Evolutionary conservation across 2,113 vertebrate genomes (phyloP).

Genomic region (Dermatemys mawii): DNA sequence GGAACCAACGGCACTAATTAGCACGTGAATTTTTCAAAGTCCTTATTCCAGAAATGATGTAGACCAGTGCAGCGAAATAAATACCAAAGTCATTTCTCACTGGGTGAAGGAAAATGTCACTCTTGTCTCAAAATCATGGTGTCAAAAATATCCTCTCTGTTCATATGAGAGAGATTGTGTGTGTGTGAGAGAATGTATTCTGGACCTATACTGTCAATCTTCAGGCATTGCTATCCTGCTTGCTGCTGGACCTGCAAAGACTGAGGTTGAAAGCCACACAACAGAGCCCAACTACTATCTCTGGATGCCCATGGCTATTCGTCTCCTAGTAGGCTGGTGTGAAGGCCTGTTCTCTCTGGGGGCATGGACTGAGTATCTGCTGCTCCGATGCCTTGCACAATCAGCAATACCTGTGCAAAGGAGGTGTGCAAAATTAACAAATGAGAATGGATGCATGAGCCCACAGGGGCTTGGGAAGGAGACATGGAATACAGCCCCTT

Average conservation of each 20-base stretch:
- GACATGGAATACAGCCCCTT: rapidly evolving
- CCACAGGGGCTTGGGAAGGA: not conserved
- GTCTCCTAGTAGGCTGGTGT: not conserved
- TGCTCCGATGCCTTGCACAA: not conserved
- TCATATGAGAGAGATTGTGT: not conserved
- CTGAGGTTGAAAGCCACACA: not conserved
- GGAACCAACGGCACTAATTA: conserved; percentile 42
- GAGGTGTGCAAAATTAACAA: not conserved
- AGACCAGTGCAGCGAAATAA: not conserved
- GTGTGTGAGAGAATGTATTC: rapidly evolving
- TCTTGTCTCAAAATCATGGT: rapidly evolving
- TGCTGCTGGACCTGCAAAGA: not conserved
- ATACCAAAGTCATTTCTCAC: not conserved
- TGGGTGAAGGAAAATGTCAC: not conserved
- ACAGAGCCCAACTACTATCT: not conserved
- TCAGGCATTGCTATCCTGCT: not conserved
- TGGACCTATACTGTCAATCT: not conserved
- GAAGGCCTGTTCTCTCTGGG: not conserved
- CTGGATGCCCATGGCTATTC: not conserved
- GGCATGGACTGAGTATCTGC: not conserved
- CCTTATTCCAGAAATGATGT: not conserved
- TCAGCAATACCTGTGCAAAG: rapidly evolving
- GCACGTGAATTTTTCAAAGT: conserved; percentile 43
- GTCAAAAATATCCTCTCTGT: not conserved
- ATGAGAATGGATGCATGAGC: not conserved